phyloP scores from a whole-genome alignment of 1,140 invertebrate species.

The Drosophila sulfurigaster region DNA sequence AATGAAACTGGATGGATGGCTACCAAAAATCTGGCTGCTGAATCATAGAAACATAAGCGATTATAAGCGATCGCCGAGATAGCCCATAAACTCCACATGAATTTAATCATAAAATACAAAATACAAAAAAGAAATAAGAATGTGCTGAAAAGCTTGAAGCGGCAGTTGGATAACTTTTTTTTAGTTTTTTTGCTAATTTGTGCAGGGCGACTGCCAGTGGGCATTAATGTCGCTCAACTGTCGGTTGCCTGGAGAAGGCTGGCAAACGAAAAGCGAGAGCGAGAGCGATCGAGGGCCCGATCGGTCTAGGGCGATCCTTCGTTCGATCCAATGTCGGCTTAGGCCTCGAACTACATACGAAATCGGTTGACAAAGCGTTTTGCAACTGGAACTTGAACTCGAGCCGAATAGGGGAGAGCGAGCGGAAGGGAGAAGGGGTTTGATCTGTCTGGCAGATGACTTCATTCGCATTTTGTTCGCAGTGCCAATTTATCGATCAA shows the following conservation, averaged over 20 bases:
- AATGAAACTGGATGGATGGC: constrained; percentile 69
- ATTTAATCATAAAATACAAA: constrained; percentile 24
- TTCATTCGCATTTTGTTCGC: constrained; percentile 76
- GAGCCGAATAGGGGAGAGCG: background rate
- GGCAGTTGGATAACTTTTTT: constrained; percentile 36
- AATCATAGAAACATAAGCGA: constrained; percentile 81
- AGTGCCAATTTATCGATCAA: constrained; percentile 80
- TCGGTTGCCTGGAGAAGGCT: constrained; percentile 40
- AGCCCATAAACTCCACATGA: constrained; percentile 56
- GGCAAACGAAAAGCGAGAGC: constrained; percentile 5
- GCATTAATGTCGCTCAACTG: constrained; percentile 81
- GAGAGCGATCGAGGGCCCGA: constrained; percentile 15
- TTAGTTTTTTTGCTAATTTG: constrained; percentile 65
- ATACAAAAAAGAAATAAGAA: constrained; percentile 11
- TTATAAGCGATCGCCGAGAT: constrained; percentile 72
- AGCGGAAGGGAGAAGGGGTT: background rate
- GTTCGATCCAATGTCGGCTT: constrained; percentile 65
- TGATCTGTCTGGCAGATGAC: constrained; percentile 60
- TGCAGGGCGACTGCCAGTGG: constrained; percentile 73
- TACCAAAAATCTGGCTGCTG: constrained; percentile 71
- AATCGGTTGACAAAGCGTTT: constrained; percentile 79
- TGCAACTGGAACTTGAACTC: constrained; percentile 46
- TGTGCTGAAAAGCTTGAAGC: constrained; percentile 41
- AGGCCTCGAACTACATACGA: constrained; percentile 72
- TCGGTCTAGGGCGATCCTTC: constrained; percentile 66